Conservation (phyloP, 2,113 vertebrate genomes). For the Bos taurus region DNA sequence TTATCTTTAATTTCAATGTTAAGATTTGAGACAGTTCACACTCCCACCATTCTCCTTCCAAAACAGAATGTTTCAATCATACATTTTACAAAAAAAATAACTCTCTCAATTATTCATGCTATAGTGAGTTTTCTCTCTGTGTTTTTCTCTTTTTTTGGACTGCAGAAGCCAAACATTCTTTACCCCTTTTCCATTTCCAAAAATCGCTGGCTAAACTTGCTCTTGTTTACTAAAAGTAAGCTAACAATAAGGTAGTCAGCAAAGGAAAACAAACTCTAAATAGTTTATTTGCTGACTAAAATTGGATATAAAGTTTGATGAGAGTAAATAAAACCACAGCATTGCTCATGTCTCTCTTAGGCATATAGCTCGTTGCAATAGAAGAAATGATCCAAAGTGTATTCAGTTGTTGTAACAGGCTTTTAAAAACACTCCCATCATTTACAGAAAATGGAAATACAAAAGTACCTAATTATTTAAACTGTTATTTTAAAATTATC, state of each 20-base stretch:
- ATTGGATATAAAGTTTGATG: not conserved
- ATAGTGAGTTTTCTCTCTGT: not conserved
- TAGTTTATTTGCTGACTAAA: conserved; percentile 36
- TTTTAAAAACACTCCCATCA: not conserved
- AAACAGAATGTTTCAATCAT: not conserved
- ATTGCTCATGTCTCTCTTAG: not conserved
- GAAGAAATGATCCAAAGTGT: conserved; percentile 14
- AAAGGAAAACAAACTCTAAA: conserved; percentile 45
- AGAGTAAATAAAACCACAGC: not conserved
- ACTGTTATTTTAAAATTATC: conserved; percentile 30
- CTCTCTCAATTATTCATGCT: not conserved
- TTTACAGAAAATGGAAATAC: conserved; percentile 34
- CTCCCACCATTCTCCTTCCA: not conserved
- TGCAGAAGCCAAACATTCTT: not conserved
- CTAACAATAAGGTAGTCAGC: not conserved
- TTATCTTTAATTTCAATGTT: conserved; percentile 9
- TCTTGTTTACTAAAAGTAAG: conserved; percentile 28
- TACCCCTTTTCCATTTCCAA: not conserved
- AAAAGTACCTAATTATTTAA: conserved; percentile 23
- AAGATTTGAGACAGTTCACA: not conserved
- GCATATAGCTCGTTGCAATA: not conserved
- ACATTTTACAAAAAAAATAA: not conserved
- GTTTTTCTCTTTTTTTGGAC: not conserved
- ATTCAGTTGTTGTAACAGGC: not conserved
- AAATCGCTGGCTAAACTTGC: not conserved